Evolutionary conservation across 1,140 invertebrate genomes (phyloP).

Genomic region (Hypsibius dujardini): DNA sequence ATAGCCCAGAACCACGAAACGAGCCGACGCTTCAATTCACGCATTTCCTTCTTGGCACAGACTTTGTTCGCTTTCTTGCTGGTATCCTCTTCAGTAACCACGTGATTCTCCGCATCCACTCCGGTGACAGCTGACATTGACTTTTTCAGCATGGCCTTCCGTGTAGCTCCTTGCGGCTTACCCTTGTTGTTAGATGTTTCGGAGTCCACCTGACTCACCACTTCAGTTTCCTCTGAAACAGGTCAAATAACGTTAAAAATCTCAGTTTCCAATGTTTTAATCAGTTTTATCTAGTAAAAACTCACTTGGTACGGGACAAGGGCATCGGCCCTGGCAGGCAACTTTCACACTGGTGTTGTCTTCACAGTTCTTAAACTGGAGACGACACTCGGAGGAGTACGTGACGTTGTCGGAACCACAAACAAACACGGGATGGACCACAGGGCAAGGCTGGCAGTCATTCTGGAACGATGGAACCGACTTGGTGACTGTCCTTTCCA

Average conservation of each 20-base stretch:
- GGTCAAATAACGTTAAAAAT: too few relatives aligned
- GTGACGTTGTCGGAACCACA: constrained; percentile 75
- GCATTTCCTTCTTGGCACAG: constrained; percentile 11
- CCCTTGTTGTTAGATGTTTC: too few relatives aligned
- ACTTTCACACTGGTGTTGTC: constrained; percentile 53
- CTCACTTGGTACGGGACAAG: constrained; percentile 36
- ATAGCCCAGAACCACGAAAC: neutral
- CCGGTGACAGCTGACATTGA: too few relatives aligned
- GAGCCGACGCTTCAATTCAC: neutral
- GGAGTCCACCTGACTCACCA: too few relatives aligned
- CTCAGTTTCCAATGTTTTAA: too few relatives aligned
- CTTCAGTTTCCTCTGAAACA: too few relatives aligned
- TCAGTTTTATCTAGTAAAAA: too few relatives aligned
- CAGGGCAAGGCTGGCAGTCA: constrained; percentile 52
- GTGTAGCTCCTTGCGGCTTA: too few relatives aligned
- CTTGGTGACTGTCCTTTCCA: too few relatives aligned
- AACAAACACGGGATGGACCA: constrained; percentile 57
- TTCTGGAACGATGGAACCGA: constrained; percentile 20
- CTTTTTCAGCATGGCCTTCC: too few relatives aligned
- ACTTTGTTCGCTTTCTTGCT: neutral
- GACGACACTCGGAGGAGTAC: constrained; percentile 69
- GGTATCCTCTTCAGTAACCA: neutral
- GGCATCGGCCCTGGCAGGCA: constrained; percentile 69
- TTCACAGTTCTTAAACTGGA: constrained; percentile 80
- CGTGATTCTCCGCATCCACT: too few relatives aligned